A percentile compares a stretch with the other conserved stretches of the same genome.
Conservation (phyloP, 2,888 invertebrate species). For the Theodoxus fluviatilis region DNA sequence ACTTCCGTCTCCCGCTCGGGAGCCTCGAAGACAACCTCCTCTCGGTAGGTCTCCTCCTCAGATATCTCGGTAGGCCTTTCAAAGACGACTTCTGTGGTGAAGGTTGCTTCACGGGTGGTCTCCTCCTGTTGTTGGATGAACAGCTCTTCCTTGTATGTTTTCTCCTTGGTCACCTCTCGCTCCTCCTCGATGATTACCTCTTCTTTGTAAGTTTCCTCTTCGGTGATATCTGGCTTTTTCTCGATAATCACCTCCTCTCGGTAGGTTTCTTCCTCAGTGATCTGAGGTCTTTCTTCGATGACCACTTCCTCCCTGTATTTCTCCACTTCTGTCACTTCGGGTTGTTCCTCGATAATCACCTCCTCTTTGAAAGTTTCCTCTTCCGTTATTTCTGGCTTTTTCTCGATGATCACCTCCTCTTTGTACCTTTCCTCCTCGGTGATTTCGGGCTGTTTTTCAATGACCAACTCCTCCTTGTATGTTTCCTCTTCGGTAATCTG, state of each 20-base stretch:
- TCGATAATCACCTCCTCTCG: conserved; percentile 23
- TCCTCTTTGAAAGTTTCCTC: conserved; percentile 4
- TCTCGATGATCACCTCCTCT: too few relatives aligned
- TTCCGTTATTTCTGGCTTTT: conserved; percentile 2
- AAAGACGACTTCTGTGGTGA: conserved; percentile 26
- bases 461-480: too few relatives aligned
- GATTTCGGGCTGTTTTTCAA: too few relatives aligned
- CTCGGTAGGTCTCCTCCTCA: conserved; percentile 29
- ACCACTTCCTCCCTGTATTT: not conserved
- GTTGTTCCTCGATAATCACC: conserved; percentile 1
- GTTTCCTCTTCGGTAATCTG: too few relatives aligned
- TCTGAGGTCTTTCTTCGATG: conserved; percentile 25
- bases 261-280: conserved; percentile 31
- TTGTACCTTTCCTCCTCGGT: too few relatives aligned
- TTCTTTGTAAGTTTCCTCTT: conserved; percentile 22
- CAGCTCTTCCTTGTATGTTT: conserved; percentile 19
- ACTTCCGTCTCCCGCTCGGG: conserved; percentile 33
- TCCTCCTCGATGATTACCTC: conserved; percentile 24
- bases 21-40: conserved; percentile 32
- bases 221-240: conserved; percentile 26
- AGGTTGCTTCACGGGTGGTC: too few relatives aligned
- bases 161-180: conserved; percentile 8
- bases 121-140: too few relatives aligned
- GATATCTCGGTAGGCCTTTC: conserved; percentile 22
- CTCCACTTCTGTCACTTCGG: too few relatives aligned